Percentiles rank a stretch among this genome's conserved stretches.
Conservation (phyloP, 2,888 invertebrate genomes). For the Yponomeuta plumbellus region DNA sequence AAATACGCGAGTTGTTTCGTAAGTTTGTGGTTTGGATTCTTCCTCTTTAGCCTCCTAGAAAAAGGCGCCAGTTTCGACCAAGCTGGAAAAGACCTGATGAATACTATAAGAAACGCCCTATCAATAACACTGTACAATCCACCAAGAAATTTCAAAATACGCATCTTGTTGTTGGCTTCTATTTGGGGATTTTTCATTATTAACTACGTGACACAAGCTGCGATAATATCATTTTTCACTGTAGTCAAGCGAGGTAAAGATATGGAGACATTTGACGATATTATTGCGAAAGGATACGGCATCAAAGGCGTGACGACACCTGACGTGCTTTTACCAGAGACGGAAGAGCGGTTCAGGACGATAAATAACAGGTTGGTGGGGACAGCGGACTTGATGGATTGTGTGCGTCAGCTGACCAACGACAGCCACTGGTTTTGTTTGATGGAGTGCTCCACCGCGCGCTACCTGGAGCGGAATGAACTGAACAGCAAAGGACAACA, state of each 20-base stretch:
- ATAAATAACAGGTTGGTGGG: conserved; percentile 52
- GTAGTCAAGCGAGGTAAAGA: conserved; percentile 59
- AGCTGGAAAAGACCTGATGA: conserved; percentile 57
- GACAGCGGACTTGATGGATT: conserved; percentile 41
- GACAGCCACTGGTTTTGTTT: conserved; percentile 56
- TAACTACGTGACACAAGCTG: conserved; percentile 62
- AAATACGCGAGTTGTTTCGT: conserved; percentile 41
- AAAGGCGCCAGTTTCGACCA: conserved; percentile 43
- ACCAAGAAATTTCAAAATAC: conserved; percentile 45
- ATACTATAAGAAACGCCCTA: conserved; percentile 48
- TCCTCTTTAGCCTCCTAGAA: conserved; percentile 43
- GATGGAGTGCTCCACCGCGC: conserved; percentile 58
- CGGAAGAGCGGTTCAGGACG: conserved; percentile 44
- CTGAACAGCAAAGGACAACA: conserved; percentile 57
- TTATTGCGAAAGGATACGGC: conserved; percentile 53
- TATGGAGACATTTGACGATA: conserved; percentile 61
- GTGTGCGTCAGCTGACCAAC: conserved; percentile 44
- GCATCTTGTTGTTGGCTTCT: conserved; percentile 49
- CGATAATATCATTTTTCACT: conserved; percentile 61
- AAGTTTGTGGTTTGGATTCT: conserved; percentile 54
- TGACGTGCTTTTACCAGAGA: conserved; percentile 56
- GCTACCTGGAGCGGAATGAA: conserved; percentile 47
- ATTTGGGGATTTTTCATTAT: conserved; percentile 63
- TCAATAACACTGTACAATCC: conserved; percentile 47
- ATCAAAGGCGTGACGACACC: conserved; percentile 65